Evolutionary conservation across 2,797 vertebrate genomes (phyloP), one percentile per base, ranked within the genome.

Genomic region (Spinus olivaceus): DNA sequence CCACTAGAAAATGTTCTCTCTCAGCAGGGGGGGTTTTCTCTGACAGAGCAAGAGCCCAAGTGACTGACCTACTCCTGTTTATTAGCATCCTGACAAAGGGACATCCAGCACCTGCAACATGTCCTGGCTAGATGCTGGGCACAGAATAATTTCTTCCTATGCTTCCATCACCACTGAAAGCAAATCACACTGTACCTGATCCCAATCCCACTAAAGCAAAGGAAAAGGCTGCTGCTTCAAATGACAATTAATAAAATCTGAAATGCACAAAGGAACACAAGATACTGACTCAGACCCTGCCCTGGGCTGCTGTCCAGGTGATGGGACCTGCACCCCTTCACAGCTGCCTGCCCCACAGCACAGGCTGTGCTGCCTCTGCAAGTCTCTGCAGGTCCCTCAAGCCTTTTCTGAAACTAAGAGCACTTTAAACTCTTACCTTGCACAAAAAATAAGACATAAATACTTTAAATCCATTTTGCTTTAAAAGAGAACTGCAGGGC

Each of bases 401-500:
- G 59, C 41, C 39, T 32, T 28, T 32, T 42, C 89, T 78, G 37
- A 81, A 88, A 83, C 59, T 12, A 18, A 77, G 9, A 44, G 23
- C 6, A 12, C 47, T 80, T 60, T 51, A 57, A 81, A 51, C 18
- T 39, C 65, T 39, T 49, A 46, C 27, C n/a, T 39, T 67, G 37
- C 33, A 84, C 77, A 76, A 82, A 84, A 80, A 46, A 17, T 8
- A 41, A 71, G 16, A 66, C 46, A 66, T 37, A 42, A 21, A 60
- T 54, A 60, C 35, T 60, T 79, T 77, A 92, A 95, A 93, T 59
- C 93, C 37, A 46, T 71, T 66, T 73, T 90, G 71, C 86, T 97
- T 94, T 93, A 95, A 95, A 97, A 88, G 63, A 88, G 83, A 96
- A 82, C 95, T 73, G 20, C 67, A 80, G 86, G 86, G 60, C 85